Evolutionary conservation across 2,113 vertebrate genomes (phyloP).

Genomic region (Prolemur simus): DNA sequence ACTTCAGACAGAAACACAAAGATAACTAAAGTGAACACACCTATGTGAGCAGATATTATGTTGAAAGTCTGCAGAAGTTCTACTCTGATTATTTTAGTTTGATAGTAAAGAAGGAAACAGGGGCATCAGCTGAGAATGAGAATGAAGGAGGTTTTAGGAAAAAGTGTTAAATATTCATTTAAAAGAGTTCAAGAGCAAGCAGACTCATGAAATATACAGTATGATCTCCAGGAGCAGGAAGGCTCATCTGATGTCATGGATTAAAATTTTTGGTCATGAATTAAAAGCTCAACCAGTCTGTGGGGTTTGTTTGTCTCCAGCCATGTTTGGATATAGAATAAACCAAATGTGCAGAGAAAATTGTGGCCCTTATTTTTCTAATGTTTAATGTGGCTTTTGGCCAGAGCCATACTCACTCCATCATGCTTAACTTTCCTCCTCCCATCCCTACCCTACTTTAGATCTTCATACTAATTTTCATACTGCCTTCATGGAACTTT

Average conservation of each 20-base stretch:
- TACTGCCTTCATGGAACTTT: background rate
- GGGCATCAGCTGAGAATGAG: background rate
- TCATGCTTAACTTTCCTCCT: background rate
- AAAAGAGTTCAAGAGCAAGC: background rate
- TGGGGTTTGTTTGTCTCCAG: background rate
- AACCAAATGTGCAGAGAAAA: background rate
- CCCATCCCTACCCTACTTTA: background rate
- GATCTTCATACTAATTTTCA: background rate
- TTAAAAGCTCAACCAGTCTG: background rate
- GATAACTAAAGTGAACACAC: background rate
- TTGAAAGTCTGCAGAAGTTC: background rate
- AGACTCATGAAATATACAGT: background rate
- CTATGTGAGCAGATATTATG: fast-evolving
- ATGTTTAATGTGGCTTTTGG: background rate
- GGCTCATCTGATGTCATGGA: background rate
- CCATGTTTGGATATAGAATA: background rate
- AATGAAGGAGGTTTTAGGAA: background rate
- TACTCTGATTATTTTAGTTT: background rate
- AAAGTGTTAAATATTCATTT: background rate
- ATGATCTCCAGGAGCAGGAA: too few species aligned
- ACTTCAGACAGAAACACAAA: background rate
- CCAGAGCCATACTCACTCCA: background rate
- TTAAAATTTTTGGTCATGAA: background rate
- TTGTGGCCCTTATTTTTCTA: background rate
- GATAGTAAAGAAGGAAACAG: background rate